A percentile compares a stretch with the other conserved stretches of the same genome.
Conservation (phyloP, 2,113 vertebrate genomes). For the Anoura caudifer region DNA sequence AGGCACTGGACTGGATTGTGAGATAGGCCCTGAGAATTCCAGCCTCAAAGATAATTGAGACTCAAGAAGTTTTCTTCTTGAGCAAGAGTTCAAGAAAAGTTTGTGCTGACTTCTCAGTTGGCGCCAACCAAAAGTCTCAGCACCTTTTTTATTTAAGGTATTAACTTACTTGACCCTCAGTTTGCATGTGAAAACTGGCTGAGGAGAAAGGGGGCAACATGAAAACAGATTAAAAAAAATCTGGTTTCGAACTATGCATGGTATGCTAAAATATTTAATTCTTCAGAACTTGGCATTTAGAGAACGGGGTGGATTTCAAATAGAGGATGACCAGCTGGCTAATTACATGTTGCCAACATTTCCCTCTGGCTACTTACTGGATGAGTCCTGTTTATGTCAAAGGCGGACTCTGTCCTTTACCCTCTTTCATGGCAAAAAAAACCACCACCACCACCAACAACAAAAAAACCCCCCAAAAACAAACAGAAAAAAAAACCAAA, state of each 20-base stretch:
- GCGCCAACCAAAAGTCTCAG: slow-evolving; percentile 10
- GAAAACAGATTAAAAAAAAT: slow-evolving; percentile 51
- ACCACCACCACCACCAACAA: too few species aligned
- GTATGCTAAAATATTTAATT: slow-evolving; percentile 59
- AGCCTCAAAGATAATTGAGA: slow-evolving; percentile 47
- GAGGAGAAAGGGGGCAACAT: slow-evolving; percentile 38
- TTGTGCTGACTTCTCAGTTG: slow-evolving; percentile 58
- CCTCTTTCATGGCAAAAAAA: background rate
- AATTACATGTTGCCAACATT: slow-evolving; percentile 57
- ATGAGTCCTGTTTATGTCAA: slow-evolving; percentile 64
- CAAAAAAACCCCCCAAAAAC: too few species aligned
- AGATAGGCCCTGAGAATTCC: slow-evolving; percentile 46
- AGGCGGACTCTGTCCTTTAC: slow-evolving; percentile 53
- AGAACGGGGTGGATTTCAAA: slow-evolving; percentile 57
- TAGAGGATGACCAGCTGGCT: slow-evolving; percentile 67
- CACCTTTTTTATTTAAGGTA: slow-evolving; percentile 46
- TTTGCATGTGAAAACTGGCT: slow-evolving; percentile 38
- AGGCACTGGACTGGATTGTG: slow-evolving; percentile 33
- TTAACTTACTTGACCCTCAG: slow-evolving; percentile 52
- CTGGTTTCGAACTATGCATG: slow-evolving; percentile 64
- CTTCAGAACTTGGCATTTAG: slow-evolving; percentile 68
- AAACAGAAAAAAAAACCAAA: too few species aligned
- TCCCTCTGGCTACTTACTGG: slow-evolving; percentile 37
- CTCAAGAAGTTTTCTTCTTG: slow-evolving; percentile 46
- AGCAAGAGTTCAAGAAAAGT: slow-evolving; percentile 64